These are phyloP conservation scores for Eretmocerus hayati DNA, from an alignment of 2,888 invertebrate genomes.

Conservation along the genomic window DNA sequence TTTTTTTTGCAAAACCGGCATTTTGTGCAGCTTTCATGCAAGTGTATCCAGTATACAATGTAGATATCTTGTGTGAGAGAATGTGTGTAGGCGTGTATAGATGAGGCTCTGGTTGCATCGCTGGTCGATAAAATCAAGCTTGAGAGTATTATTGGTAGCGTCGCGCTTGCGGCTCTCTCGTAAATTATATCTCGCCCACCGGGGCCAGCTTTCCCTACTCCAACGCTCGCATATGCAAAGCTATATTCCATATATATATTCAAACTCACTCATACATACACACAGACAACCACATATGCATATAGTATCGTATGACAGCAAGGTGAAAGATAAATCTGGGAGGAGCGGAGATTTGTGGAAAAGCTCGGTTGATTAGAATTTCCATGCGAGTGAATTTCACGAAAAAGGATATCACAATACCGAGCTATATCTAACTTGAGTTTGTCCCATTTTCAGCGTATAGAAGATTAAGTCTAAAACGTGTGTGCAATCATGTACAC, in stretches of 20 bases:
- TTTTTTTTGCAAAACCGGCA: too few species aligned
- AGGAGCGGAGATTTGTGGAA: neutral
- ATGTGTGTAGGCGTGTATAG: too few species aligned
- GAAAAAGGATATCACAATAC: neutral
- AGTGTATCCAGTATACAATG: too few species aligned
- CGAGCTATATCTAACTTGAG: too few species aligned
- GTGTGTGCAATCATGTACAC: neutral
- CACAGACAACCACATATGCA: too few species aligned
- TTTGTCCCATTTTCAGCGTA: constrained; percentile 6
- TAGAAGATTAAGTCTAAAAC: constrained; percentile 8
- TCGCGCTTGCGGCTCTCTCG: constrained; percentile 8
- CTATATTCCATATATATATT: too few species aligned
- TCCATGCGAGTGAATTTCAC: constrained; percentile 5
- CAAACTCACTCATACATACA: too few species aligned
- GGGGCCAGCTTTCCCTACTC: constrained; percentile 7
- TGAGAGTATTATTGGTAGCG: constrained; percentile 14
- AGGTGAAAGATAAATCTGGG: constrained; percentile 9
- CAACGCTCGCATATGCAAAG: too few species aligned
- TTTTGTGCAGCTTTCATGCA: too few species aligned
- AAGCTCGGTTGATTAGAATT: constrained; percentile 17
- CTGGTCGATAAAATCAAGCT: constrained; percentile 18
- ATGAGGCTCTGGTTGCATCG: constrained; percentile 12
- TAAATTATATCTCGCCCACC: constrained; percentile 14
- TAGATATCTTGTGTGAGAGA: too few species aligned
- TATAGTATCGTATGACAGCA: too few species aligned